These are phyloP conservation scores for Chymomyza procnemis DNA, from an alignment of 2,888 invertebrate species.

Conservation along the genomic window DNA sequence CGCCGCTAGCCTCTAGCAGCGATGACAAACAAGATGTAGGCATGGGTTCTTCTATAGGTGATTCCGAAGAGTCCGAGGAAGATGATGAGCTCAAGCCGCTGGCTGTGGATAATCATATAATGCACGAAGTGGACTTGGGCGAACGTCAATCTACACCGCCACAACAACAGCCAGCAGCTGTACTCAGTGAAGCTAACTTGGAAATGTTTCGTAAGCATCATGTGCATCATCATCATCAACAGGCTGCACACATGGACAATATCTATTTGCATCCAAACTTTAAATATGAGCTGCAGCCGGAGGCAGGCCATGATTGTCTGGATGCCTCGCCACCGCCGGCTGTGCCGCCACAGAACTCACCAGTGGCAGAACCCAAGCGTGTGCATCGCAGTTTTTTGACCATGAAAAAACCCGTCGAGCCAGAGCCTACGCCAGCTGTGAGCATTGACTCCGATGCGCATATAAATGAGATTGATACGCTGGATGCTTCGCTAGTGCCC, in stretches of 20 bases:
- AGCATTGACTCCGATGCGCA: constrained; percentile 28
- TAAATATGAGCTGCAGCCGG: constrained; percentile 39
- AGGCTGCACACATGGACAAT: constrained; percentile 60
- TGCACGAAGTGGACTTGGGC: constrained; percentile 63
- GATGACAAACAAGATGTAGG: constrained; percentile 69
- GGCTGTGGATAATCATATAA: constrained; percentile 77
- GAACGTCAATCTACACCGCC: constrained; percentile 40
- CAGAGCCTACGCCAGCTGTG: constrained; percentile 18
- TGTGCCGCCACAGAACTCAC: constrained; percentile 61
- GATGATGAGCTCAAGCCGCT: constrained; percentile 78
- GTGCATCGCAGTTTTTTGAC: constrained; percentile 71
- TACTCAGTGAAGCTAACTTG: constrained; percentile 74
- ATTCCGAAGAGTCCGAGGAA: constrained; percentile 77
- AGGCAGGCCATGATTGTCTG: constrained; percentile 22
- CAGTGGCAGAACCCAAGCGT: constrained; percentile 59
- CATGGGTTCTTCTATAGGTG: constrained; percentile 73
- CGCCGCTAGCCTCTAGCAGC: constrained; percentile 47
- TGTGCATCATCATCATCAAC: constrained; percentile 13
- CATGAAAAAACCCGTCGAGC: constrained; percentile 58
- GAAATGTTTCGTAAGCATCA: constrained; percentile 74
- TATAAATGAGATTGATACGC: constrained; percentile 73
- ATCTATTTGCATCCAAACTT: constrained; percentile 75
- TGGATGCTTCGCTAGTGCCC: constrained; percentile 80
- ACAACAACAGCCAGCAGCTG: constrained; percentile 30
- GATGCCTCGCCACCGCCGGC: constrained; percentile 64